Evolutionary conservation across 2,888 invertebrate genomes (phyloP), one percentile per base, ranked within the genome.

Genomic region (Cremastinae sp.): DNA sequence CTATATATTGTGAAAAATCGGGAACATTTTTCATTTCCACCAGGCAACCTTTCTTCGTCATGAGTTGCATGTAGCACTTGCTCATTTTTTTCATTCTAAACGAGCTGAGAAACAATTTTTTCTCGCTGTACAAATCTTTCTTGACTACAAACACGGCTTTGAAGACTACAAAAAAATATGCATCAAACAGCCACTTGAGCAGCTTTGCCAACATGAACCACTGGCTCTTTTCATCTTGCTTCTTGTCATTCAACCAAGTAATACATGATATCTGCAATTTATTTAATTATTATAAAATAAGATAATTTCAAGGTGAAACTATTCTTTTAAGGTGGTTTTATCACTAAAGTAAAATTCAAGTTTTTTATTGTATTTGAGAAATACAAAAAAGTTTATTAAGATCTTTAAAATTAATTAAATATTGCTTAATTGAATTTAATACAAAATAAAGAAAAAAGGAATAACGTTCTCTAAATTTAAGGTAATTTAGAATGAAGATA

Each of bases 121-220:
- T 34, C 2, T 54, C 43, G 10, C 16, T 61, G 16, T 65, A 12
- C 28, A 74, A 49, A 2, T 54, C 16, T 12, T 49, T 74, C 2
- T 14, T n/a, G 0, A 74, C 49, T 1, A 0, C 1, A 16, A 77
- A 77, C 7, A 77, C 20, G 0, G 9, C 5, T 41, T 49, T 59
- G 45, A 73, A 22, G 12, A 77, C 14, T 0, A 8, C 8, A n/a
- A 65, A 0, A 20, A 74, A 54, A 16, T 41, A 73, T 16, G 12
- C 14, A 43, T 77, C 76, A 51, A 66, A 70, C 4, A 73, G 10
- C 76, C 76, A 77, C 65, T 65, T 70, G 0, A 49, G 36, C n/a
- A 65, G 12, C 59, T 70, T 70, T 34, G 65, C 69, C 7, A 73
- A 18, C 20, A 76, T 38, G 56, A 45, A 9, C 68, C 69, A 69